Conservation (phyloP, 2,888 invertebrate species). For the Erebia palarica region DNA sequence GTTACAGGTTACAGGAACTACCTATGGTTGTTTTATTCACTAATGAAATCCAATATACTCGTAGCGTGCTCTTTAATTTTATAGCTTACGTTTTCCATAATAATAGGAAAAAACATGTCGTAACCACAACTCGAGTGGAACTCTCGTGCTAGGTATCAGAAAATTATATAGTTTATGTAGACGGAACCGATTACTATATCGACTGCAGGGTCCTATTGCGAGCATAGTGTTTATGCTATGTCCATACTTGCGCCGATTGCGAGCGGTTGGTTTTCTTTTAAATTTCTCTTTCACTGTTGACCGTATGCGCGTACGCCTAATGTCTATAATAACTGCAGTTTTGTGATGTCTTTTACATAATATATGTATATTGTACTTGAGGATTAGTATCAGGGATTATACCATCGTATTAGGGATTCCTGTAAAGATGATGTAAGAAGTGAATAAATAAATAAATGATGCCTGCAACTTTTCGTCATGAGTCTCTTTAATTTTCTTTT, state of each 20-base stretch:
- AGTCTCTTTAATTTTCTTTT: too few relatives aligned
- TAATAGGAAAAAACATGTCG: conserved; percentile 27
- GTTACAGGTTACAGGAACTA: background rate
- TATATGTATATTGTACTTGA: too few relatives aligned
- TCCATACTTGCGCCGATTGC: background rate
- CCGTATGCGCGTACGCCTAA: background rate
- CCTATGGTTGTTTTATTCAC: background rate
- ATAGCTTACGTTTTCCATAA: conserved; percentile 21
- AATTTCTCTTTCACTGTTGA: conserved; percentile 9
- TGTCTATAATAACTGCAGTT: background rate
- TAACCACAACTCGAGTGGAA: conserved; percentile 34
- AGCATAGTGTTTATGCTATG: background rate
- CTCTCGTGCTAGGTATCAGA: conserved; percentile 25
- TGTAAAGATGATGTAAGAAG: too few relatives aligned
- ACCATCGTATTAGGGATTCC: too few relatives aligned
- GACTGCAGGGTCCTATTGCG: conserved; percentile 7
- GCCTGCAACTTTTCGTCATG: too few relatives aligned
- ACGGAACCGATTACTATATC: conserved; percentile 36
- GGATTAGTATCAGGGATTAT: too few relatives aligned
- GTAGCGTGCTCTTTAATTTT: conserved; percentile 3
- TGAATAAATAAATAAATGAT: too few relatives aligned
- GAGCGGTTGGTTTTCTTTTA: conserved; percentile 12
- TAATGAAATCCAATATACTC: background rate
- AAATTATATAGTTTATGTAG: conserved; percentile 38
- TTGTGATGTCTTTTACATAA: background rate